Base-by-base conservation (phyloP, 2,113 vertebrate species). In the Megaleporinus macrocephalus region DNA sequence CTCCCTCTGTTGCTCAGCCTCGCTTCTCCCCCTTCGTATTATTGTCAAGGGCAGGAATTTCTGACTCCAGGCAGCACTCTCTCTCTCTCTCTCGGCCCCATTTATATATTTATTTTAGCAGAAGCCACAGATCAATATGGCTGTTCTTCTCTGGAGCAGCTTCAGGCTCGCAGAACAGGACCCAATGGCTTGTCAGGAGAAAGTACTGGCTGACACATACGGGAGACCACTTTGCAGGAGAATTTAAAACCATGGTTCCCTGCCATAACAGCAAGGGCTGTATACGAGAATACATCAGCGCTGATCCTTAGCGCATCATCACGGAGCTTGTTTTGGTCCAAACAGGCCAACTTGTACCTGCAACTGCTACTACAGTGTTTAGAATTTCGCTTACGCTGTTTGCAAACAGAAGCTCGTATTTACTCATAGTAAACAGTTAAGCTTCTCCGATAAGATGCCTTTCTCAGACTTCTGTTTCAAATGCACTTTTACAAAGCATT, bases 81-180 rank as follows among this genome's bases (percentile, higher is more conserved):
- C 9, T 36, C 33, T 72, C 41, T 73, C 18, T 73, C 59, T 27
- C 61, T 75, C 2, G 30, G 78, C 80, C 71, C 41, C 79, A 89
- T 85, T 92, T 93, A 89, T 93, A 91, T 93, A 90, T 92, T 92
- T 92, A 88, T 92, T 61, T 91, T 91, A 88, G 87, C 84, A 89
- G 88, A 84, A 80, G 80, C 83, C 86, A 83, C 76, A 81, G 90
- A 94, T 94, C 93, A 91, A 94, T 93, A 93, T 10, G 81, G 87
- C 85, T 90, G 89, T 91, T 90, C 88, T 90, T 80, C 88, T 89
- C 81, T 82, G 53, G 86, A 90, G 89, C 85, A 44, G 55, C 78
- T 73, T 76, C 75, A 49, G 73, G 79, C 57, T 63, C 12, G 59
- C n/a, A 53, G 44, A 76, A 83, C 59, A 81, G 73, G 76, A 89